These are phyloP conservation scores for Zingel zingel DNA, from an alignment of 2,113 vertebrate genomes.

Conservation along the genomic window DNA sequence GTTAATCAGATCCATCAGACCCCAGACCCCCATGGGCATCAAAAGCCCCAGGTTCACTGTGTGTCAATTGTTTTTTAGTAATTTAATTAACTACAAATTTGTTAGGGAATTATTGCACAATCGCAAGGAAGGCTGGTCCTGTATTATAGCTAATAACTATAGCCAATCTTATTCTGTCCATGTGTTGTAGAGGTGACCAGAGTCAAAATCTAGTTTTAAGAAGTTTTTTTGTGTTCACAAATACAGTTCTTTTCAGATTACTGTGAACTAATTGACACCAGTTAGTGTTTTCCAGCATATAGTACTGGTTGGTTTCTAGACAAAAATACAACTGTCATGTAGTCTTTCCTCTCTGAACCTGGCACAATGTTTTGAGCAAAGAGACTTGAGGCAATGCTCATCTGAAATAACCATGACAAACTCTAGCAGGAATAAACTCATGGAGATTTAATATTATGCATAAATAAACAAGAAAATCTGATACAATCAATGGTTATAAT, in stretches of 20 bases:
- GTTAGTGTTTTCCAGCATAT: too few species aligned
- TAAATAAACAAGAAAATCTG: slow-evolving; percentile 83
- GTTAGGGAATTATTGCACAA: too few species aligned
- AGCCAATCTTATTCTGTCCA: not conserved
- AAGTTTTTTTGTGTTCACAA: not conserved
- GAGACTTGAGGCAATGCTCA: not conserved
- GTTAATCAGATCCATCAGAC: too few species aligned
- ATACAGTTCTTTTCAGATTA: not conserved
- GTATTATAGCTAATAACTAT: not conserved
- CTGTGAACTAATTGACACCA: not conserved
- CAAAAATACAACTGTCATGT: not conserved
- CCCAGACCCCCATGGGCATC: not conserved
- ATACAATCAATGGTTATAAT: slow-evolving; percentile 90
- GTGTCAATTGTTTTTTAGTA: not conserved
- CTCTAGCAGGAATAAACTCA: slow-evolving; percentile 85
- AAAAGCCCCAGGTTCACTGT: not conserved
- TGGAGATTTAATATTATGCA: slow-evolving; percentile 93
- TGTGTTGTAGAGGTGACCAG: not conserved
- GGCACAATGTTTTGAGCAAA: not conserved
- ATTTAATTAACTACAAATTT: not conserved
- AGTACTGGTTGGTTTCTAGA: not conserved
- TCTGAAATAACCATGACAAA: slow-evolving; percentile 45
- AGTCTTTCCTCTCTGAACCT: not conserved
- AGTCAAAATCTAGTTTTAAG: not conserved
- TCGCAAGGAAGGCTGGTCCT: not conserved